Conservation (phyloP, 2,113 vertebrate species). For the Pitta sordida region DNA sequence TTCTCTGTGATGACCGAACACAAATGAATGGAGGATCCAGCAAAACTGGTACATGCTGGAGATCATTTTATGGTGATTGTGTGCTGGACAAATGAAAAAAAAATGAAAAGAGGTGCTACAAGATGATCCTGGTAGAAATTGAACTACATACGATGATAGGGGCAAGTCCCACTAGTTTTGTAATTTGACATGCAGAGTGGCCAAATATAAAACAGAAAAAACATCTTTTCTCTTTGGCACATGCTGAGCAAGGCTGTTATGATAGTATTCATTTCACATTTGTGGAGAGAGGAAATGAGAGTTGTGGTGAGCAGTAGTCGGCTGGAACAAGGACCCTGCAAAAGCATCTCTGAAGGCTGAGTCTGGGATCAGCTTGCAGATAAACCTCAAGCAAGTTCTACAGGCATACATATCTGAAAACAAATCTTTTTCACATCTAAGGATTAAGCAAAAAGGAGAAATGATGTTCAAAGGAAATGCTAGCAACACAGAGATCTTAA, state of each 20-base stretch:
- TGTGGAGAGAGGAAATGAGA: conserved; percentile 26
- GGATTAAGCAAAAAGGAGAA: not conserved
- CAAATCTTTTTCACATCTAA: not conserved
- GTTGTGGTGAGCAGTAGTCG: not conserved
- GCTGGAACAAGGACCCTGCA: conserved; percentile 1
- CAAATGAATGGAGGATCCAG: not conserved
- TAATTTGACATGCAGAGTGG: not conserved
- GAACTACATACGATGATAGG: not conserved
- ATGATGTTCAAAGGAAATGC: not conserved
- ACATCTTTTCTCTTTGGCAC: not conserved
- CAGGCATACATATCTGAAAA: not conserved
- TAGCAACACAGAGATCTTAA: not conserved
- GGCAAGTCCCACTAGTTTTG: not conserved
- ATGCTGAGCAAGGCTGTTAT: not conserved
- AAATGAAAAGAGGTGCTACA: not conserved
- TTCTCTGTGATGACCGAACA: not conserved
- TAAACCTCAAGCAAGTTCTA: not conserved
- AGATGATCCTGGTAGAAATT: not conserved
- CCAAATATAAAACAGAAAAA: not conserved
- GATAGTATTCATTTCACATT: conserved; percentile 5
- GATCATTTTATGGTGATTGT: not conserved
- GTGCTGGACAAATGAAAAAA: not conserved
- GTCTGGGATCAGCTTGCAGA: not conserved
- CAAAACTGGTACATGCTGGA: not conserved
- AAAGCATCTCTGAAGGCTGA: not conserved